Conservation (phyloP, 1,140 invertebrate species). For the Lineus longissimus region DNA sequence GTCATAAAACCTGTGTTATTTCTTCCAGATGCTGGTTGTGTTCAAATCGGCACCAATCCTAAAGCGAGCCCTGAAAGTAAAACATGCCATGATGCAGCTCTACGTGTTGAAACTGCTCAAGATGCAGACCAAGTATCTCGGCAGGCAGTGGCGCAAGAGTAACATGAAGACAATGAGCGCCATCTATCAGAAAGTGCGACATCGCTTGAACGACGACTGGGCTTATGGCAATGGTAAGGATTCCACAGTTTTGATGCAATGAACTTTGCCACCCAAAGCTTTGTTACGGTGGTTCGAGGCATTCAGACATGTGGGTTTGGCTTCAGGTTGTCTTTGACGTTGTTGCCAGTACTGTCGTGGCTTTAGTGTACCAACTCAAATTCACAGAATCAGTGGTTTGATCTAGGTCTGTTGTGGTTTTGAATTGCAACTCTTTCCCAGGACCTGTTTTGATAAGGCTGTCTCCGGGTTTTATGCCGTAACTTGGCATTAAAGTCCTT, state of each 20-base stretch:
- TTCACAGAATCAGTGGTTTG: no score
- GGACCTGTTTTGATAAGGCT: no score
- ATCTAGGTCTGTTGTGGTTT: no score
- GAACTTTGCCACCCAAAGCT: no score
- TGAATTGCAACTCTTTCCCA: no score
- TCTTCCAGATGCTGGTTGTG: constrained; percentile 87
- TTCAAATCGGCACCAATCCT: constrained; percentile 99
- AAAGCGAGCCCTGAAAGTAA: constrained; percentile 86
- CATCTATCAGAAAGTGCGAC: constrained; percentile 90
- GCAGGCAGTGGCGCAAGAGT: constrained; percentile 96
- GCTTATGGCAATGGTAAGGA: constrained; percentile 89
- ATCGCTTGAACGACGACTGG: constrained; percentile 96
- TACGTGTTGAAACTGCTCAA: constrained; percentile 97
- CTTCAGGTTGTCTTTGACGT: background rate
- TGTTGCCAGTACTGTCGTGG: background rate
- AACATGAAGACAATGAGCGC: constrained; percentile 99
- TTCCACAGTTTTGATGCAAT: background rate
- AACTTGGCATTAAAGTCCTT: no score
- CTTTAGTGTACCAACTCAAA: no score
- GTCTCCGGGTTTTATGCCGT: no score
- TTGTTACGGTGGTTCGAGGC: no score
- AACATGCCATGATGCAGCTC: constrained; percentile 94
- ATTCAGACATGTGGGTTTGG: background rate
- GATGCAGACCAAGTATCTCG: constrained; percentile 99
- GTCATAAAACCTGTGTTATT: background rate